Evolutionary conservation across 2,888 invertebrate species (phyloP).

Genomic region (Acholoe squamosa): DNA sequence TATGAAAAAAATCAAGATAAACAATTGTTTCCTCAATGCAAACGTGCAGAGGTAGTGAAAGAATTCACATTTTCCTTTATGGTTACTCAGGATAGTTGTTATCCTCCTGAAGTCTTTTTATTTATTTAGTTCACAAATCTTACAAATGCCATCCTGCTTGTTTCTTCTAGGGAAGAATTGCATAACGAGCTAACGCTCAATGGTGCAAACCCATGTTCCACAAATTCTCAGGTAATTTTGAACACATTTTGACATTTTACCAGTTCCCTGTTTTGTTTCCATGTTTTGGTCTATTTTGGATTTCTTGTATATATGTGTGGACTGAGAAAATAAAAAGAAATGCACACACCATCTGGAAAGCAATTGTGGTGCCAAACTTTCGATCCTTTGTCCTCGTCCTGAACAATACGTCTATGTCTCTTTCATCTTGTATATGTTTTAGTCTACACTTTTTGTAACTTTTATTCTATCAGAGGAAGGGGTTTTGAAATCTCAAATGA

Average conservation of each 20-base stretch:
- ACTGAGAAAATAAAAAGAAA: background rate
- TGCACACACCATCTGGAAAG: background rate
- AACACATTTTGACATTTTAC: conserved; percentile 31
- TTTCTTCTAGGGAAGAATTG: conserved; percentile 59
- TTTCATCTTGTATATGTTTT: background rate
- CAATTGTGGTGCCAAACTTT: background rate
- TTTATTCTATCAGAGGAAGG: background rate
- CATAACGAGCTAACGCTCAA: conserved; percentile 57
- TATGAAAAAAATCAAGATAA: too few species aligned
- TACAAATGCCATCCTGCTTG: conserved; percentile 7
- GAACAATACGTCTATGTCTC: conserved; percentile 11
- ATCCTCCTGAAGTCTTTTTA: background rate
- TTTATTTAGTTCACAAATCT: background rate
- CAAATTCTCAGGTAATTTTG: conserved; percentile 55
- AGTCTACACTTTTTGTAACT: background rate
- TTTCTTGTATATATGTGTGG: background rate
- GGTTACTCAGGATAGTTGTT: background rate
- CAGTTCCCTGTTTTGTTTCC: conserved; percentile 8
- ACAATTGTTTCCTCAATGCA: too few species aligned
- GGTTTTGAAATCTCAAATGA: background rate
- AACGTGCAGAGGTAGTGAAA: too few species aligned
- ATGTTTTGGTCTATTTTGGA: background rate
- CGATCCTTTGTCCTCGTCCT: background rate
- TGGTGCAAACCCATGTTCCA: conserved; percentile 25
- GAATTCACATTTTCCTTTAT: conserved; percentile 6